A percentile compares a stretch with the other conserved stretches of the same genome.
Evolutionary conservation across 2,113 vertebrate species (phyloP).

Genomic region (Hypocryptadius cinnamomeus): DNA sequence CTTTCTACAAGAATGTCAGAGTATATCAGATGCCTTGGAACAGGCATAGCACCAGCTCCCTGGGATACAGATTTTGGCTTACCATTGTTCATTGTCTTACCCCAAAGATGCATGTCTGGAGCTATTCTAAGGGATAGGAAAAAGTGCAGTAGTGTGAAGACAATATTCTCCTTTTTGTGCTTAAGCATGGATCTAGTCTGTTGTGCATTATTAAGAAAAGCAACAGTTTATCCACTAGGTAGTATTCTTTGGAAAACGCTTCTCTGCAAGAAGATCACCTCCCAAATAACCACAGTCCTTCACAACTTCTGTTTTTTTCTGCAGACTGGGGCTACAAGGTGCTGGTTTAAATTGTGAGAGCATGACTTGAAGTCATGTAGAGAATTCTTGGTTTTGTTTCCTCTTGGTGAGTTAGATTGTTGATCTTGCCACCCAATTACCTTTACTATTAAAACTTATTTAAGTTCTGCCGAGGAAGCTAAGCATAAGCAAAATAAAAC

Average conservation of each 20-base stretch:
- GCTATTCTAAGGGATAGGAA: not conserved
- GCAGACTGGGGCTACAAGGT: accelerated
- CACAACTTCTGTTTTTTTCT: not conserved
- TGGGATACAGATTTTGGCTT: not conserved
- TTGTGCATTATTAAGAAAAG: not conserved
- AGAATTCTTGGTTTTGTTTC: not conserved
- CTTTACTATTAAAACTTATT: not conserved
- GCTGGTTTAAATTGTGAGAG: not conserved
- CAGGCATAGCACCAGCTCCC: not conserved
- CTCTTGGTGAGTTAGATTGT: not conserved
- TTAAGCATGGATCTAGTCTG: not conserved
- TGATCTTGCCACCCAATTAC: not conserved
- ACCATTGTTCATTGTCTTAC: not conserved
- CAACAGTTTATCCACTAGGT: not conserved
- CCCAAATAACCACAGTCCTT: not conserved
- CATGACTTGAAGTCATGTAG: not conserved
- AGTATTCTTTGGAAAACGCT: not conserved
- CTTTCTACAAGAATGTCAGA: not conserved
- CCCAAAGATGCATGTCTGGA: not conserved
- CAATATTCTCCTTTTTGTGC: not conserved
- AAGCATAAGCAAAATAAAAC: constrained; percentile 21
- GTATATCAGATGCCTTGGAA: not conserved
- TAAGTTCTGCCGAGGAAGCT: not conserved
- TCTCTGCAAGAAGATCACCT: not conserved
- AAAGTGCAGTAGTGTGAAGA: not conserved